phyloP scores from a whole-genome alignment of 2,888 invertebrate species.

The Stratiomys singularior region DNA sequence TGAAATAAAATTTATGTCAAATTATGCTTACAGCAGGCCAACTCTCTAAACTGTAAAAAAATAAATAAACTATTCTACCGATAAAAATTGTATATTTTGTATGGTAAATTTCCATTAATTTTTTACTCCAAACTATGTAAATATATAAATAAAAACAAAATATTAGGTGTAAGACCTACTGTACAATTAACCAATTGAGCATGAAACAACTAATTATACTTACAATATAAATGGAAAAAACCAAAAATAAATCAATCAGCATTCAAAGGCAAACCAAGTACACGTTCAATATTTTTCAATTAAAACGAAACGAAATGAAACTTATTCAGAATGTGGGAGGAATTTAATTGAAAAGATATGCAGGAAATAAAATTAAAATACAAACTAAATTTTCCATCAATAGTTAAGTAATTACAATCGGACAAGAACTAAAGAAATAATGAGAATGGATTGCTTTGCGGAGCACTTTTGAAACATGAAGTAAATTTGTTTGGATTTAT shows the following conservation, averaged over 20 bases:
- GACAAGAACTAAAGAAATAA: background rate
- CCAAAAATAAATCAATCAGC: background rate
- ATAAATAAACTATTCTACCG: background rate
- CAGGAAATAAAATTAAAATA: too few relatives aligned
- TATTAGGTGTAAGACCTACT: background rate
- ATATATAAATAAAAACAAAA: slow-evolving; percentile 21
- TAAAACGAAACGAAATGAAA: background rate
- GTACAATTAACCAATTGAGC: background rate
- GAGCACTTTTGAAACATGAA: background rate
- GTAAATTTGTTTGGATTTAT: too few relatives aligned
- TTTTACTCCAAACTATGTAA: slow-evolving; percentile 27
- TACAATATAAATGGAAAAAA: background rate
- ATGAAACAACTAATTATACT: background rate
- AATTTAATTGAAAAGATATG: too few relatives aligned
- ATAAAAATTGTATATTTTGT: slow-evolving; percentile 24
- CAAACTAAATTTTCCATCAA: background rate
- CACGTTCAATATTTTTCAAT: background rate
- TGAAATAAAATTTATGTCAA: too few relatives aligned
- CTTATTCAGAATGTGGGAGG: background rate
- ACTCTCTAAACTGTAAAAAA: background rate
- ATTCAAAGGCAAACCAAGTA: background rate
- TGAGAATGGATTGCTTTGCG: too few relatives aligned
- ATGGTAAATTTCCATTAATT: slow-evolving; percentile 18
- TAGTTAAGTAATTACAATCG: background rate
- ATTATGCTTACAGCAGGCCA: too few relatives aligned